Conservation (phyloP, 1,140 invertebrate genomes). For the Drosophila biarmipes region DNA sequence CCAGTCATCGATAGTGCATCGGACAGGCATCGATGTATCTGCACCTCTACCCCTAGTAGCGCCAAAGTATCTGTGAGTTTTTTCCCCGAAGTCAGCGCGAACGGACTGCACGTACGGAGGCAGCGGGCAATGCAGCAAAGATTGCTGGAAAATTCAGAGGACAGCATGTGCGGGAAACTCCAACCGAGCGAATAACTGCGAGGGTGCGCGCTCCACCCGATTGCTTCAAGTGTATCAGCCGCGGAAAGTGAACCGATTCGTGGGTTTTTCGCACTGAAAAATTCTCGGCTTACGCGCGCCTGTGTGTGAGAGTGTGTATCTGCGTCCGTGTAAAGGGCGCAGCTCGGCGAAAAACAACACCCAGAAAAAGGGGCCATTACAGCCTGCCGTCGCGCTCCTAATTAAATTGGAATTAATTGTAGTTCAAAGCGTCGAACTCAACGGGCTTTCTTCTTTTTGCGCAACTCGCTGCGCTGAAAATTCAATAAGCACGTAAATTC, state of each 20-base stretch:
- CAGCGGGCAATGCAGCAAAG: constrained; percentile 25
- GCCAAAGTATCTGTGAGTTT: constrained; percentile 9
- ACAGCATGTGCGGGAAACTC: constrained; percentile 26
- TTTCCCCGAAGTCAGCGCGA: constrained; percentile 7
- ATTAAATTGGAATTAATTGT: constrained; percentile 60
- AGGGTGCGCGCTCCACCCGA: constrained; percentile 7
- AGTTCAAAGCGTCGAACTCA: constrained; percentile 43
- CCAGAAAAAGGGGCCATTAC: constrained; percentile 13
- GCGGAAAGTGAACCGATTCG: background rate
- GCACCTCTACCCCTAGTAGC: background rate
- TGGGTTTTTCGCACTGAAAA: constrained; percentile 33
- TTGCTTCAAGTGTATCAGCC: constrained; percentile 2
- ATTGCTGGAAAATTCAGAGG: constrained; percentile 13
- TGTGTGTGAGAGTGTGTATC: constrained; percentile 43
- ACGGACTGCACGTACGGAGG: constrained; percentile 13
- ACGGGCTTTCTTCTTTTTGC: constrained; percentile 35
- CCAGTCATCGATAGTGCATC: background rate
- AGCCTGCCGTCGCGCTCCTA: constrained; percentile 37
- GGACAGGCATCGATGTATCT: background rate
- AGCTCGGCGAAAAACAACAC: constrained; percentile 54
- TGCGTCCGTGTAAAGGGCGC: constrained; percentile 67
- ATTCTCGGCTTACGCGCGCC: constrained; percentile 33
- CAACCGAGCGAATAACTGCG: constrained; percentile 12
- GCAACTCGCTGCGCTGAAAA: constrained; percentile 66
- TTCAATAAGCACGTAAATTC: constrained; percentile 81